A percentile compares a stretch with the other conserved stretches of the same genome.
These are phyloP conservation scores for Protosalanx chinensis DNA, from an alignment of 2,797 vertebrate species.

Conservation along the genomic window DNA sequence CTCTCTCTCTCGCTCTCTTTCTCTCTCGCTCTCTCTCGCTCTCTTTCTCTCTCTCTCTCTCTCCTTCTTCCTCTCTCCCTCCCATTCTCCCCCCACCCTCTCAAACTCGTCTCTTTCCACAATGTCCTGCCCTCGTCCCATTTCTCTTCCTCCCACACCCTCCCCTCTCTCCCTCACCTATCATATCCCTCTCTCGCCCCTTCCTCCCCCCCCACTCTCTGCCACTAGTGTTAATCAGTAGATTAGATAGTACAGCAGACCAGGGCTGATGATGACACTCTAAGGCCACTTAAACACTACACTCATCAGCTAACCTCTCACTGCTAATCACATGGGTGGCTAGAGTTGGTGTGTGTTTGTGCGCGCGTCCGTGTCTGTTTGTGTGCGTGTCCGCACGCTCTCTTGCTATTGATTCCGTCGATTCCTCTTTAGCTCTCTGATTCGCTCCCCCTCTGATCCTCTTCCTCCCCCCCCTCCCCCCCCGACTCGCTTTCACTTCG, in stretches of 20 bases:
- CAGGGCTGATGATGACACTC: constrained; percentile 33
- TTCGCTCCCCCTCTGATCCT: no score
- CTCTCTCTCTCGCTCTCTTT: not conserved
- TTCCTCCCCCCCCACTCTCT: constrained; percentile 23
- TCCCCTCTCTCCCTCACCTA: not conserved
- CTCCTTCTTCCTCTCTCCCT: not conserved
- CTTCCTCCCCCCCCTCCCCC: not conserved
- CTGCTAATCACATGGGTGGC: constrained; percentile 13
- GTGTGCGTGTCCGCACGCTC: not conserved
- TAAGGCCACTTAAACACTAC: constrained; percentile 32
- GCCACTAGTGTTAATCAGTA: constrained; percentile 38
- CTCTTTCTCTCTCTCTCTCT: constrained; percentile 38
- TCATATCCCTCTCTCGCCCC: constrained; percentile 32
- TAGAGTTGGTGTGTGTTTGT: not conserved
- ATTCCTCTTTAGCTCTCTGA: not conserved
- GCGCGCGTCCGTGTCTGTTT: not conserved
- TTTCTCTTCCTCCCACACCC: constrained; percentile 20
- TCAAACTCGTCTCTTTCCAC: constrained; percentile 23
- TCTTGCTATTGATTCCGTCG: not conserved
- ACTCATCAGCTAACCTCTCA: constrained; percentile 1
- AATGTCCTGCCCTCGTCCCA: no score
- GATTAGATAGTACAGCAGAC: constrained; percentile 39
- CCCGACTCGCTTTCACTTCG: not conserved
- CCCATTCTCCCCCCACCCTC: not conserved
- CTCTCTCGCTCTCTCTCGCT: constrained; percentile 29